Evolutionary conservation across 35 echinoderm and acorn worm genomes (phyloP).

Genomic region (Lytechinus pictus): DNA sequence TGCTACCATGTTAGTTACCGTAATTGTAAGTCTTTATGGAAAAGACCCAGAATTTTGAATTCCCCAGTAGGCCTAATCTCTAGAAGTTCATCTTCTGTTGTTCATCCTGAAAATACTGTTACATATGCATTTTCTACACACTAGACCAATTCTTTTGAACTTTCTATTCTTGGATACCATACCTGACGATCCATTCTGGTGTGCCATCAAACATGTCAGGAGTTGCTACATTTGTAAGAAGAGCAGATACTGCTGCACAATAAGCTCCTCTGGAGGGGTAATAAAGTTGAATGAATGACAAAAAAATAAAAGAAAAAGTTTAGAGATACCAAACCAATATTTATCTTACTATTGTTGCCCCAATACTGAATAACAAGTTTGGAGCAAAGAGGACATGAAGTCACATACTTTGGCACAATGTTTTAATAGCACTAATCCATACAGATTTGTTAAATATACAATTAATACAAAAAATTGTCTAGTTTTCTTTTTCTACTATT

Average conservation of each 20-base stretch:
- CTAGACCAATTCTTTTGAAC: background rate
- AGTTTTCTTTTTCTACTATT: no score
- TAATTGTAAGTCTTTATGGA: no score
- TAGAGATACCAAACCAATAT: background rate
- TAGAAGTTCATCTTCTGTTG: no score
- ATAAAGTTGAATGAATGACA: background rate
- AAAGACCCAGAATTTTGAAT: no score
- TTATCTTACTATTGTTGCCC: background rate
- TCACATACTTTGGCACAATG: no score
- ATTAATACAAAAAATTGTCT: no score
- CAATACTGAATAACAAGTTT: background rate
- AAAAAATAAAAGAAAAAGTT: background rate
- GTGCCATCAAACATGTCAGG: conserved; percentile 98
- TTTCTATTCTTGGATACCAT: conserved; percentile 11
- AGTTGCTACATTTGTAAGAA: conserved; percentile 86
- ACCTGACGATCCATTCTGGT: conserved; percentile 94
- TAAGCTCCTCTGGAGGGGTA: conserved; percentile 81
- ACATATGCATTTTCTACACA: background rate
- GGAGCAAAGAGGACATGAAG: no score
- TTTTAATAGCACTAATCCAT: no score
- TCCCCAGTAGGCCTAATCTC: no score
- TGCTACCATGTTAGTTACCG: no score
- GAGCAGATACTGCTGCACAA: conserved; percentile 96
- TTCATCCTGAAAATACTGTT: background rate
- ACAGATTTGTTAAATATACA: no score